Percentiles rank a stretch among this genome's conserved stretches.
Evolutionary conservation across 64 coral and sea anemone species (phyloP).

Genomic region (Porites lutea): DNA sequence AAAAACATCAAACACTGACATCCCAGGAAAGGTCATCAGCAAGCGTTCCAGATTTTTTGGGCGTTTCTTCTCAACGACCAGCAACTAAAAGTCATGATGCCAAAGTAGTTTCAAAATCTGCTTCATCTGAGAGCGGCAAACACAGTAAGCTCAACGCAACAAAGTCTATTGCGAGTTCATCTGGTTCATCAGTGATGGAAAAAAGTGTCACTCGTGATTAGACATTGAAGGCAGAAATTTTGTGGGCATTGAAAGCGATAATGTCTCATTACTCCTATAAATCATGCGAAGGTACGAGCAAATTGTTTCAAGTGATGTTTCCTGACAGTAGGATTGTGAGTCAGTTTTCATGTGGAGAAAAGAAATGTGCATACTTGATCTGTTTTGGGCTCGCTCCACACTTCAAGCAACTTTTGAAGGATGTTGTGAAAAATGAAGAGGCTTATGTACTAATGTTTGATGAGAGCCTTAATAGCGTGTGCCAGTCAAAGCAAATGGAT

Average conservation of each 20-base stretch:
- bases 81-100: conserved; percentile 27
- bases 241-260: conserved; percentile 6
- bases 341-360: conserved; percentile 76
- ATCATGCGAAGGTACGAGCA: conserved; percentile 41
- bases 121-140: not conserved
- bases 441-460: conserved; percentile 45
- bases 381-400: conserved; percentile 75
- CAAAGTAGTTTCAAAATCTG: conserved; percentile 33
- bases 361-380: conserved; percentile 78
- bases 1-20: conserved; percentile 65
- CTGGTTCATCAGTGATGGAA: conserved; percentile 15
- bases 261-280: conserved; percentile 58
- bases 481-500: conserved; percentile 65
- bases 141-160: conserved; percentile 1
- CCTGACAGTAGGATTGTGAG: conserved; percentile 62
- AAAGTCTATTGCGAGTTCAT: conserved; percentile 6
- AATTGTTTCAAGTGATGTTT: conserved; percentile 75
- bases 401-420: conserved; percentile 57
- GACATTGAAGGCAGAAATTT: conserved; percentile 22
- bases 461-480: conserved; percentile 47
- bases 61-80: conserved; percentile 27
- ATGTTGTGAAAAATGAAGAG: conserved; percentile 64
- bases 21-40: conserved; percentile 34
- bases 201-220: conserved; percentile 34
- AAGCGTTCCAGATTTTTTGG: conserved; percentile 30